Evolutionary conservation across 2,797 vertebrate species (phyloP), one percentile per base, ranked within the genome.

Genomic region (Phrynocephalus vlangalii): DNA sequence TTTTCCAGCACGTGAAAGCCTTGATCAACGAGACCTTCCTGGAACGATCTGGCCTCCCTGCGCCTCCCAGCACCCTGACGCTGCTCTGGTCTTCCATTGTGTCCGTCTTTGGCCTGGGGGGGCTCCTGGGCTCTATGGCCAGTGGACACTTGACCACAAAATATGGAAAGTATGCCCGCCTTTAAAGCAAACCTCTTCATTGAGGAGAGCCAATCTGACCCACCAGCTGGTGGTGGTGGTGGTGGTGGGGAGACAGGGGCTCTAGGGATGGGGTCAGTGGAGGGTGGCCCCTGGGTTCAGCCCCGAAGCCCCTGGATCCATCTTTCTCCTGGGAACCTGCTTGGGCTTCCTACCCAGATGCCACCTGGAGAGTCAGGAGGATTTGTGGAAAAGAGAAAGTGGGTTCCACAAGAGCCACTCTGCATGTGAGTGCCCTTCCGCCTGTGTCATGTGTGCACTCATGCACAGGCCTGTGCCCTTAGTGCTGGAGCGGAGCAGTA

Each of bases 61-160:
- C 98, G 84, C 94, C 97, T 72, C 95, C 96, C 6, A 96, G 97
- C 83, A 96, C 97, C 79, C 95, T 99, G 92, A 95, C 98, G 15
- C 92, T 98, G 81, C 91, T 99, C 8, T 99, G 98, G 98, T 98
- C 98, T 76, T 91, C 98, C 90, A 97, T 97, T 0, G 98, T 99
- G 82, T 98, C 98, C 75, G 94, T 98, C 91, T 98, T 97, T 91
- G 98, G 98, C 0, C 86, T 99, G 88, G 98, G 98, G 28, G 98
- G 98, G 1, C 94, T 99, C 52, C 83, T 96, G 0, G 98, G 98
- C 1, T 97, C 98, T 3, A 93, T 98, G 63, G 95, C 98, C 7
- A 98, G 98, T 0, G 98, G 98, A 81, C 98, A 98, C n/a, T 96
- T 98, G 96, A 97, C 97, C 56, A 95, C 98, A 90, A 96, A 77